Evolutionary conservation across 2,113 vertebrate genomes (phyloP), one percentile per base, ranked within the genome.

Genomic region (Setophaga kirtlandii): DNA sequence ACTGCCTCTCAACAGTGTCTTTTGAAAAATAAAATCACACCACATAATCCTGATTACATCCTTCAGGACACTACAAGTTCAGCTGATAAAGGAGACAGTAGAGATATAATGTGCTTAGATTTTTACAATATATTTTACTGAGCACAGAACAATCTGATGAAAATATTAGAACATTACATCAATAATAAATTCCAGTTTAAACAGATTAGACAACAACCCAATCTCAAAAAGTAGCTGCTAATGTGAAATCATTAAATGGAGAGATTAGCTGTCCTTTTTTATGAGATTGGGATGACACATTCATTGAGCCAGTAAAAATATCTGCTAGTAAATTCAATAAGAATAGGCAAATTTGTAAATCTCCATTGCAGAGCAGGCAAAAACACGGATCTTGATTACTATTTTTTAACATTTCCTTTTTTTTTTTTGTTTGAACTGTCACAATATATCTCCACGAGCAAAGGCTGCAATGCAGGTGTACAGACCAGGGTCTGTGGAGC

Each of bases 21-120:
- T 62, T 91, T 89, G 80, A 87, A 87, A 94, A 79, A 89, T 79
- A 95, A 95, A 89, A 92, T 91, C 87, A 89, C 11, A 3, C 75
- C 77, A 91, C 52, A 78, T 84, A 89, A 95, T 47, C 69, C 87
- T 91, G 93, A 89, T 94, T 87, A 68, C 41, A 84, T 82, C 77
- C 87, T 94, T 59, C 77, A 94, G 83, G 70, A 97, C 60, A 37
- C 69, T 59, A n/a, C 56, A 73, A 75, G 15, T 87, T 89, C 64
- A 84, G 44, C 52, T 92, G 87, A 89, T 94, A 94, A 94, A 92
- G 49, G 65, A 82, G 44, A 64, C 69, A 82, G 69, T 22, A 86
- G 44, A 87, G 37, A 67, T 86, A 58, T 20, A 78, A 91, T 23
- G 41, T 56, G 31, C 77, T 64, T 75, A 87, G 77, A 53, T 87